A percentile compares a stretch with the other conserved stretches of the same genome.
These are phyloP conservation scores for Pyrrhia umbra DNA, from an alignment of 2,888 invertebrate genomes.

Conservation along the genomic window DNA sequence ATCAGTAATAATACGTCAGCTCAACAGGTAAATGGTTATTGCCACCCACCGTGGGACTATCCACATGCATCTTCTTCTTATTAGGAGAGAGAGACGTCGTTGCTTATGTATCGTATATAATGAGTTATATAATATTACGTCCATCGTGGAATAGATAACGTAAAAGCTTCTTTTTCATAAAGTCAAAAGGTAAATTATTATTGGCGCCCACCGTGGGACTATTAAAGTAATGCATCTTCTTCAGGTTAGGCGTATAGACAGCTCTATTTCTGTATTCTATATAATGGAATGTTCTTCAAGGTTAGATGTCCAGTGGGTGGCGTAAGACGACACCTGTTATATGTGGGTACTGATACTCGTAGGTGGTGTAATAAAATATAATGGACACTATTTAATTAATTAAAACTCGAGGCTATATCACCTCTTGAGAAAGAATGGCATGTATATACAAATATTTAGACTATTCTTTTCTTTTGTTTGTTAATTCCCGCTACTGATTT, in stretches of 20 bases:
- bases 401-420: background rate
- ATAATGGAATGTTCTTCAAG: background rate
- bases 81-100: too few species aligned
- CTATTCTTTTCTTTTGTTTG: too few species aligned
- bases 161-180: too few species aligned
- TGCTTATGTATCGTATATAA: background rate
- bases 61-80: background rate
- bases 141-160: too few species aligned
- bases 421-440: background rate
- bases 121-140: background rate
- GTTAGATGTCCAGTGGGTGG: background rate
- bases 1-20: background rate
- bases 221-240: background rate
- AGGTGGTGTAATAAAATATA: background rate
- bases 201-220: too few species aligned
- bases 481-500: too few species aligned
- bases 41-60: background rate
- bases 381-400: conserved; percentile 2
- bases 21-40: background rate
- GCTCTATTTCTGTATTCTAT: background rate
- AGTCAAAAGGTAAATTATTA: too few species aligned
- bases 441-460: background rate
- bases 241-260: background rate
- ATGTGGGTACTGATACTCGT: background rate
- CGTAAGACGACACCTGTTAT: conserved; percentile 9